phyloP scores from a whole-genome alignment of 2,888 invertebrate species.

The Corbicula japonica region DNA sequence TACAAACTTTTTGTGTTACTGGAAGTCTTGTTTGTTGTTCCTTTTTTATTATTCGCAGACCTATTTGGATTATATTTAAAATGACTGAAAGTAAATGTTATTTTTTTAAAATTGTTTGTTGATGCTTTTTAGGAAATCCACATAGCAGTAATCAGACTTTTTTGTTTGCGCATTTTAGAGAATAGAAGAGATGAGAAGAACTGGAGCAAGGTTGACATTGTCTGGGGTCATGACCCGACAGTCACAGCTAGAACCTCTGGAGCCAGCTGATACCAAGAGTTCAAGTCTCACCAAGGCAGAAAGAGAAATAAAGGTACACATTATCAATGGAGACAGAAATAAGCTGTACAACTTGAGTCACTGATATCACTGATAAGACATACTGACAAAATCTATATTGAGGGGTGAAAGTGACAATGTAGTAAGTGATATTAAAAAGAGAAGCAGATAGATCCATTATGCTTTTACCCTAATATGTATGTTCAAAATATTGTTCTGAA shows the following conservation, averaged over 20 bases:
- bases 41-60: not conserved
- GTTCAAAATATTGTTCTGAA: no score
- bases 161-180: not conserved
- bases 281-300: constrained; percentile 68
- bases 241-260: constrained; percentile 31
- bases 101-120: not conserved
- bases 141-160: not conserved
- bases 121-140: not conserved
- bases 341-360: no score
- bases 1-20: not conserved
- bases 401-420: no score
- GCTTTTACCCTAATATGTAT: no score
- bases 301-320: constrained; percentile 72
- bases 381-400: no score
- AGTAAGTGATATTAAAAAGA: no score
- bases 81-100: not conserved
- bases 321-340: no score
- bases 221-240: constrained; percentile 48
- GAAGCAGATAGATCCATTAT: no score
- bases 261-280: constrained; percentile 60
- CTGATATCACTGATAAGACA: no score
- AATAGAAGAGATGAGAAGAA: constrained; percentile 40
- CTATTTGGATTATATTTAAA: not conserved
- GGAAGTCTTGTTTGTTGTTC: not conserved
- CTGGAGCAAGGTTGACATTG: constrained; percentile 44